Evolutionary conservation across 2,888 invertebrate genomes (phyloP), one percentile per base, ranked within the genome.

Genomic region (Unio delphinus): DNA sequence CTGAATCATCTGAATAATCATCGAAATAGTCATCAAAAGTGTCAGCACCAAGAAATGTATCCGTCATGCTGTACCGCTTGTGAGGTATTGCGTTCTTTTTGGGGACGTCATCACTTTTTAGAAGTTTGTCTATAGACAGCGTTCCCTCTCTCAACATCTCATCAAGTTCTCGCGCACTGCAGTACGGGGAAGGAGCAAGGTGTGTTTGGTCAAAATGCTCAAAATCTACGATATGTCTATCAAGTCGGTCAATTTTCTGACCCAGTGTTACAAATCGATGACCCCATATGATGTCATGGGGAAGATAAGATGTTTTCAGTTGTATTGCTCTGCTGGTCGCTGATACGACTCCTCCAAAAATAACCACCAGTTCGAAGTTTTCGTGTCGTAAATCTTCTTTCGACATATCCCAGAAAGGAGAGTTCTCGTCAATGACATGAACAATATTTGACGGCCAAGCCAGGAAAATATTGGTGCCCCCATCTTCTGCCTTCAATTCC

Each of bases 401-500:
- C 0, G 96, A 95, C 83, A 97, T 93, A 86, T 94, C 94, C 91
- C 95, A 98, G 54, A 97, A 92, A 0, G 97, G 98, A 67, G 95
- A 96, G 76, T 93, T 93, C 74, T 94, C 94, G 90, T 96, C 95
- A 88, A 97, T 98, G 90, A 94, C 95, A 90, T 98, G 98, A 45
- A 96, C 96, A 78, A 98, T 95, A 55, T 95, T 97, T 83, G 96
- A 96, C 5, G 98, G 98, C 98, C 98, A 98, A 81, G 97, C 97
- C 90, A 98, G 96, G 92, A 98, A 97, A 78, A 98, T 93, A 71
- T 96, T 93, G 89, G 97, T 96, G 88, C 96, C 95, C 82, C 95
- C 95, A 20, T 95, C 95, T 83, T 96, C 96, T 0, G 96, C 95
- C 83, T 96, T 96, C 55, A 96, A 95, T 2, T 94, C 94, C 88